Conservation (phyloP, 2,113 vertebrate genomes). For the Chloropsis cyanopogon region DNA sequence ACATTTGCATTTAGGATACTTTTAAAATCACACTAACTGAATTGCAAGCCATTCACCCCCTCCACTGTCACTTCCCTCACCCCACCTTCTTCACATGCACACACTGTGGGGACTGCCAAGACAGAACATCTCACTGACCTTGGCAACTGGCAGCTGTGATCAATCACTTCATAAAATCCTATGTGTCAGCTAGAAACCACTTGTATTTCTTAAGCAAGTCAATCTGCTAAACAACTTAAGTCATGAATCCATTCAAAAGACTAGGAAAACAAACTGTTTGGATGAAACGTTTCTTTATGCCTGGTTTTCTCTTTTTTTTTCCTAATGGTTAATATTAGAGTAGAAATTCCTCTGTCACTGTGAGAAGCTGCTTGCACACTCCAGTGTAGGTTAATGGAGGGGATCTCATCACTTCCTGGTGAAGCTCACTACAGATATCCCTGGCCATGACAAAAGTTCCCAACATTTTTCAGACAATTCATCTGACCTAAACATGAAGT, state of each 20-base stretch:
- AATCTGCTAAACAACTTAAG: conserved; percentile 69
- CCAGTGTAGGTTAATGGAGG: neutral
- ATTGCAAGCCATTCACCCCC: neutral
- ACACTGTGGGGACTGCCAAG: neutral
- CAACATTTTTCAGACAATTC: neutral
- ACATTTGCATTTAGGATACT: neutral
- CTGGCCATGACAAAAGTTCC: neutral
- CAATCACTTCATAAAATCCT: conserved; percentile 64
- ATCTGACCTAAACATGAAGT: neutral
- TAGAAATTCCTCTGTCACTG: neutral
- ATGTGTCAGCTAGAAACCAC: conserved; percentile 62
- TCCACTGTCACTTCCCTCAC: neutral
- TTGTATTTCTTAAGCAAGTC: conserved; percentile 59
- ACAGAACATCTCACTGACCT: conserved; percentile 37
- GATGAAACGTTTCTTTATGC: neutral
- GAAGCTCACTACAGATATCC: neutral
- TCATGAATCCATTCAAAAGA: conserved; percentile 36
- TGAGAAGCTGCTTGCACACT: neutral
- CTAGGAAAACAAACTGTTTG: conserved; percentile 52
- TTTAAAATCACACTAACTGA: conserved; percentile 17
- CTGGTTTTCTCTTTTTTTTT: neutral
- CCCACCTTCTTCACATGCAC: neutral
- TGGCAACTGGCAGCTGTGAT: conserved; percentile 54
- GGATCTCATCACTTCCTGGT: neutral
- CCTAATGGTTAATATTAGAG: neutral